Conservation (phyloP, 2,888 invertebrate species). For the Limnephilus lunatus region DNA sequence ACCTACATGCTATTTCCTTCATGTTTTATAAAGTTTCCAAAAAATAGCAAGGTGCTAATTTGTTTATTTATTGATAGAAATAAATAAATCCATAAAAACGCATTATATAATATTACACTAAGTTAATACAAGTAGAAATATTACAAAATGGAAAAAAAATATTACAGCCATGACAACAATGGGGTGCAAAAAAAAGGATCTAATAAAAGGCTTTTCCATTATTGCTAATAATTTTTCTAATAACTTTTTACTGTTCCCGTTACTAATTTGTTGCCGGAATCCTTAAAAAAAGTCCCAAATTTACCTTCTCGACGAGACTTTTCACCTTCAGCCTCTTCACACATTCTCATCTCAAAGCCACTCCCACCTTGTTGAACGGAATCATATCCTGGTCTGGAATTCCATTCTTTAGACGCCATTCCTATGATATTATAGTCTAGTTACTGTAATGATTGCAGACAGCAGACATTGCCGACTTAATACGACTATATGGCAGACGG, state of each 20-base stretch:
- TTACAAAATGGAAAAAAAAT: too few relatives aligned
- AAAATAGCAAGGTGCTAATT: too few relatives aligned
- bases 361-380: conserved; percentile 33
- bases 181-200: too few relatives aligned
- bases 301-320: not conserved
- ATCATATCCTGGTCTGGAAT: conserved; percentile 53
- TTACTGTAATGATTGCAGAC: conserved; percentile 17
- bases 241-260: not conserved
- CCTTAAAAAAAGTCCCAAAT: not conserved
- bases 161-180: too few relatives aligned
- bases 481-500: not conserved
- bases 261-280: not conserved
- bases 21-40: not conserved
- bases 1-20: not conserved
- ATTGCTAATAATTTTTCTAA: not conserved
- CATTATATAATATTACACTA: too few relatives aligned
- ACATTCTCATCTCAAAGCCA: conserved; percentile 4
- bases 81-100: too few relatives aligned
- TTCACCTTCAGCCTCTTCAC: not conserved
- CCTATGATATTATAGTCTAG: conserved; percentile 12
- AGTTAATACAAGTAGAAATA: too few relatives aligned
- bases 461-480: conserved; percentile 8
- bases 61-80: too few relatives aligned
- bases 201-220: not conserved
- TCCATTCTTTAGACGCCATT: conserved; percentile 52